Evolutionary conservation across 2,113 vertebrate genomes (phyloP), one percentile per base, ranked within the genome.

Genomic region (Machaerirhynchus nigripectus): DNA sequence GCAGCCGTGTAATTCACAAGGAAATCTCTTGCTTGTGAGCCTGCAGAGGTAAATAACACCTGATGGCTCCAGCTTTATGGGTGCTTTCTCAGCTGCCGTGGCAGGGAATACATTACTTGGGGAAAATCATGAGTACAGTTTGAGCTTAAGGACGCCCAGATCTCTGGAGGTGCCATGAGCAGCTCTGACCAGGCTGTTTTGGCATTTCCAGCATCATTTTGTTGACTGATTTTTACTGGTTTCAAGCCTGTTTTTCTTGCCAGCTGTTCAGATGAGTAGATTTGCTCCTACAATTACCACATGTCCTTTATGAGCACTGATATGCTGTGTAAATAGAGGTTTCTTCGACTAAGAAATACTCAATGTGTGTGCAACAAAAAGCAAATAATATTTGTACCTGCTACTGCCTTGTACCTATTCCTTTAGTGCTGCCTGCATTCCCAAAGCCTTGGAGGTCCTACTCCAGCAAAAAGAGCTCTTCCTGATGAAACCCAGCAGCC

Each of bases 1-100:
- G 18, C 44, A 84, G 9, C 35, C 4, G 0, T 42, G 0, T 18
- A 1, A 49, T 53, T 64, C 2, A 6, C 26, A 6, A 26, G 76
- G 79, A 77, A 76, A 42, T 40, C 9, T 0, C 6, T 10, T 55
- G 44, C 80, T 71, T 52, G 47, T 27, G 37, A 40, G 71, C 13
- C 15, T 13, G 27, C 26, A 55, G 2, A 64, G 65, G 63, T 61
- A 39, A 84, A 13, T 31, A 44, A 19, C 55, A 47, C 61, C 42
- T 15, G 31, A 17, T 27, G 49, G 9, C 28, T 27, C 56, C 24
- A 88, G 49, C 74, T 86, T 61, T 56, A 7, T 24, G 28, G 50
- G 3, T 24, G 3, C 50, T 57, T 60, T 26, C 33, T 37, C 30
- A 59, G 44, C 59, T 59, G 22, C 27, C 9, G 0, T 21, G 69